A percentile compares a stretch with the other conserved stretches of the same genome.
These are phyloP conservation scores for Rotaria socialis DNA, from an alignment of 2,888 invertebrate species.

Conservation along the genomic window DNA sequence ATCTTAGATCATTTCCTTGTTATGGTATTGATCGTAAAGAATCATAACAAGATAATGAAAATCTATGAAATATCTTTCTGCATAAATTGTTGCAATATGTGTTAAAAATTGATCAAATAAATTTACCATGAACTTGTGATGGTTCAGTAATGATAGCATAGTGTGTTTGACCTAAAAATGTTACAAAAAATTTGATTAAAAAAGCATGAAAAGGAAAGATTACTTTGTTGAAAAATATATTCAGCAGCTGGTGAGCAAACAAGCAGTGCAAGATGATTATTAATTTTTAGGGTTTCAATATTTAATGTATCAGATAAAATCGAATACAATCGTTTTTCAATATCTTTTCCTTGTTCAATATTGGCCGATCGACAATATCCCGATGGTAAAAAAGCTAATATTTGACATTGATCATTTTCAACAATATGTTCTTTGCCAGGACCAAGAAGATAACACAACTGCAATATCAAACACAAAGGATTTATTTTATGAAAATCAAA, in stretches of 20 bases:
- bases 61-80: too few relatives aligned
- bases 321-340: neutral
- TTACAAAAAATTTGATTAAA: neutral
- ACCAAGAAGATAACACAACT: constrained; percentile 33
- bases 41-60: too few relatives aligned
- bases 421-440: neutral
- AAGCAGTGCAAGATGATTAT: neutral
- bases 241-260: neutral
- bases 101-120: neutral
- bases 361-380: neutral
- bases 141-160: neutral
- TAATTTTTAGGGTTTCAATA: neutral
- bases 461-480: neutral
- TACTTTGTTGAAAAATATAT: neutral
- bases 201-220: neutral
- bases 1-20: too few relatives aligned
- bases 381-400: neutral
- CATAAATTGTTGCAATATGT: too few relatives aligned
- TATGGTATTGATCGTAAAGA: too few relatives aligned
- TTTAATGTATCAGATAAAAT: neutral
- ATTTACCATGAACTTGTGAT: neutral
- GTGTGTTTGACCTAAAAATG: neutral
- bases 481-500: too few relatives aligned
- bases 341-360: neutral
- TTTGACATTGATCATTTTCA: neutral